Base-by-base conservation (phyloP, 1,140 invertebrate species). In the Aphelenchoides fujianensis region DNA sequence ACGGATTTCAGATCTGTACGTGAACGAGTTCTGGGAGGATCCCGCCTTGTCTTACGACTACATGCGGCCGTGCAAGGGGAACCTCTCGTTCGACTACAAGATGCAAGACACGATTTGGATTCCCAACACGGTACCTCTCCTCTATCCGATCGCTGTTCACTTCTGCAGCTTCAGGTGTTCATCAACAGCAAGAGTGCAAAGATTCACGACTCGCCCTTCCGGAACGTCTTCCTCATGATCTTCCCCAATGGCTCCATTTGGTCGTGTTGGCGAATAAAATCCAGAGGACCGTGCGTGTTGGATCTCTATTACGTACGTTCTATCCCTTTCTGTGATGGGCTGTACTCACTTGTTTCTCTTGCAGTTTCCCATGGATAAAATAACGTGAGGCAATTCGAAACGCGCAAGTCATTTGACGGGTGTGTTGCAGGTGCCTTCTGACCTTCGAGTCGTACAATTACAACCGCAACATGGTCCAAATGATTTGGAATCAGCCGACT, bases 391-490 rank as follows among this genome's bases (percentile, higher is more conserved):
- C n/a, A n/a, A n/a, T n/a, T n/a, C n/a, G n/a, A n/a, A n/a, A n/a
- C 78, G 73, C 54, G 57, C 69, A 32, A 16, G n/a, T 16, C n/a
- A 16, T 16, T 48, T 61, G 75, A 37, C n/a, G n/a, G n/a, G n/a
- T n/a, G n/a, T n/a, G n/a, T n/a, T n/a, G n/a, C n/a, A n/a, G n/a
- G n/a, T 81, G 79, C 72, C 57, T 57, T 27, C 66, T 83, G 37
- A 83, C 82, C 12, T 82, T 83, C 67, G 82, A 80, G 70, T 82
- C 79, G 16, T 83, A 79, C 71, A 83, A 84, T 70, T 83, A 84
- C 75, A 83, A 84, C 66, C 69, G 68, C 27, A 75, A 76, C 32
- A 76, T 84, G 70, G 82, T 83, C 12, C 66, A 70, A 16, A 83
- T 83, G 79, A 62, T 66, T 53, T 83, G 82, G 83, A 85, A 80